Percentiles rank a stretch among this genome's conserved stretches.
Conservation (phyloP, 2,888 invertebrate genomes). For the Nephrotoma flavescens region DNA sequence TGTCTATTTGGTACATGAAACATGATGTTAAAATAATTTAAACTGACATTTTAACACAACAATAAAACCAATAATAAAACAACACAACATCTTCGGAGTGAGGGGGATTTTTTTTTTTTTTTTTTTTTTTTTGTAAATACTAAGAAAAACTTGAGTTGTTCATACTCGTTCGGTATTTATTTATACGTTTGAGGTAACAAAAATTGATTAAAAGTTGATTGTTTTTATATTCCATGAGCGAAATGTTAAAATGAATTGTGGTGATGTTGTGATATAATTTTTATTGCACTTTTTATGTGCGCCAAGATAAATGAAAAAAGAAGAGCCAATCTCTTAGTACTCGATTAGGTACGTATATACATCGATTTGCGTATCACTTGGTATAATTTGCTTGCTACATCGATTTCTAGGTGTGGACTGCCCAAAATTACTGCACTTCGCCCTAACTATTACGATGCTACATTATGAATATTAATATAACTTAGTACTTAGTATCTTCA, state of each 20-base stretch:
- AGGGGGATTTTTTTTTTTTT: background rate
- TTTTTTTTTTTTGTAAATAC: background rate
- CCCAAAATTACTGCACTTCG: too few relatives aligned
- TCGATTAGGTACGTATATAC: too few relatives aligned
- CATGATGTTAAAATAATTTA: background rate
- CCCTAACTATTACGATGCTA: too few relatives aligned
- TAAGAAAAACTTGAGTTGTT: background rate
- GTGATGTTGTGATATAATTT: background rate
- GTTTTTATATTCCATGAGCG: background rate
- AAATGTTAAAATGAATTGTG: background rate
- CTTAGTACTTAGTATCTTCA: too few relatives aligned
- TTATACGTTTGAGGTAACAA: background rate
- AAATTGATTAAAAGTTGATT: background rate
- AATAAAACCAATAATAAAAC: background rate
- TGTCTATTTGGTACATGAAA: background rate
- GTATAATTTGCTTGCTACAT: too few relatives aligned
- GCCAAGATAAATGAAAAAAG: background rate
- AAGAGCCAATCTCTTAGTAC: too few relatives aligned
- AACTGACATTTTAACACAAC: background rate
- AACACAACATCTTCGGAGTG: background rate
- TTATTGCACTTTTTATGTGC: background rate
- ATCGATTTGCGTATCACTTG: too few relatives aligned
- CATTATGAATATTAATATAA: too few relatives aligned
- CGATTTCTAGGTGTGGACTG: too few relatives aligned
- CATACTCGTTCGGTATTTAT: background rate